Conservation (phyloP, 2,113 vertebrate species). For the Pleuronectes platessa region DNA sequence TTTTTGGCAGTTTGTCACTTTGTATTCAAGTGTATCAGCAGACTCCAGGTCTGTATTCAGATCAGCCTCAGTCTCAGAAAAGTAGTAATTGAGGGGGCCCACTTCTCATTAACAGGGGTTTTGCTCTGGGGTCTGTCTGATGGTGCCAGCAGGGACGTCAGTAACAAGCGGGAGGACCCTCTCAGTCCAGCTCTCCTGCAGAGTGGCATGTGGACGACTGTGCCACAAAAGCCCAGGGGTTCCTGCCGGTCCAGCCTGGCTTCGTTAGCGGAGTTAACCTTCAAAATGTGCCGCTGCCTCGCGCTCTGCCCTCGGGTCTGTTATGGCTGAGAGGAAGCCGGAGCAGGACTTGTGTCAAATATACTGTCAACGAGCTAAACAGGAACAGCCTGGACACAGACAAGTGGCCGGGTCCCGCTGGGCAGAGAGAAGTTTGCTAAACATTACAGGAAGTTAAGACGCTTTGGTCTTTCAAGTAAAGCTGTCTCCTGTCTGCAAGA, state of each 20-base stretch:
- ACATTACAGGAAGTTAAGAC: conserved; percentile 41
- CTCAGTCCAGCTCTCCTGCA: conserved; percentile 59
- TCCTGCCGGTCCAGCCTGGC: conserved; percentile 57
- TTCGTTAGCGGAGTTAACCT: conserved; percentile 76
- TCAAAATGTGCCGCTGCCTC: conserved; percentile 58
- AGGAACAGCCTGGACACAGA: conserved; percentile 67
- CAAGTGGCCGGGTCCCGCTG: conserved; percentile 49
- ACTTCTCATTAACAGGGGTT: conserved; percentile 51
- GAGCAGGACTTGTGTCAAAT: conserved; percentile 71
- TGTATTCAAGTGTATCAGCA: neutral
- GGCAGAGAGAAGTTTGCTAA: conserved; percentile 37
- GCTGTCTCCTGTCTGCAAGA: neutral
- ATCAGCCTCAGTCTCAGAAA: conserved; percentile 20
- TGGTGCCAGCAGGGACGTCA: conserved; percentile 42
- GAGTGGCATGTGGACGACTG: conserved; percentile 57
- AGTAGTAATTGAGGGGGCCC: conserved; percentile 20
- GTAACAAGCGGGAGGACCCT: conserved; percentile 62
- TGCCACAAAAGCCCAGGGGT: conserved; percentile 47
- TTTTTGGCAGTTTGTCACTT: conserved; percentile 4
- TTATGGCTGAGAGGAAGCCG: conserved; percentile 76
- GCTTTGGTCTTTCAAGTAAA: conserved; percentile 47
- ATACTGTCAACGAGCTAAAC: conserved; percentile 62
- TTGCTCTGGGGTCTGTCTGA: conserved; percentile 37
- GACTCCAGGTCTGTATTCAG: conserved; percentile 2
- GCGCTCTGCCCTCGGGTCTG: conserved; percentile 68